Conservation (phyloP, 2,888 invertebrate species). For the Alviniconcha strummeri region DNA sequence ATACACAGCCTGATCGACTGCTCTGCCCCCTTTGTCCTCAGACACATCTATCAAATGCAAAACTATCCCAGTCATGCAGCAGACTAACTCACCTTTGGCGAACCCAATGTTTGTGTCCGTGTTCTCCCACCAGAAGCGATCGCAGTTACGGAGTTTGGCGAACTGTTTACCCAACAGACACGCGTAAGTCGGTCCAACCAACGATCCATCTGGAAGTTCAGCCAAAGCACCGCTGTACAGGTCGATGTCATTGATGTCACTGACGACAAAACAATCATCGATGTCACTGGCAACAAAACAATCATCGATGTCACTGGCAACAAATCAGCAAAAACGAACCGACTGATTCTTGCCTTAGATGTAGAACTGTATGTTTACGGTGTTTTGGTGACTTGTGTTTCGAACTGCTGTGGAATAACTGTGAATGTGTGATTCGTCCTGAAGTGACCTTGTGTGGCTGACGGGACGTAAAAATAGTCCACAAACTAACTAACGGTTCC, state of each 20-base stretch:
- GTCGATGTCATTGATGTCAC: constrained; percentile 82
- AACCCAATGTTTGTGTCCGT: constrained; percentile 10
- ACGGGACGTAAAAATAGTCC: no score
- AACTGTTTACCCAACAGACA: constrained; percentile 91
- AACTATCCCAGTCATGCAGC: background rate
- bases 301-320: no score
- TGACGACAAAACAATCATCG: no score
- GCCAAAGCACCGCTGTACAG: constrained; percentile 90
- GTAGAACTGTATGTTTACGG: no score
- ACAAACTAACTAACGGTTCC: no score
- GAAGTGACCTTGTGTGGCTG: no score
- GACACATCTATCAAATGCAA: background rate
- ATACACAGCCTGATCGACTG: fast-evolving
- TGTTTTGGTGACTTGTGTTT: no score
- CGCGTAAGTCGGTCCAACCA: constrained; percentile 88
- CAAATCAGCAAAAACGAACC: no score
- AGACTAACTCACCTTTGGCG: background rate
- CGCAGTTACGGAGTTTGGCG: constrained; percentile 84
- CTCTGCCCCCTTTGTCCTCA: background rate
- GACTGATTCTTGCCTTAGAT: no score
- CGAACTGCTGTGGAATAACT: no score
- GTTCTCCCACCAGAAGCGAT: constrained; percentile 90
- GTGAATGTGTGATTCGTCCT: no score
- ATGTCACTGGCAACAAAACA: no score
- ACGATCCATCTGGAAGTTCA: constrained; percentile 82